phyloP scores from a whole-genome alignment of 2,888 invertebrate species.

The Trissolcus brochymenae region DNA sequence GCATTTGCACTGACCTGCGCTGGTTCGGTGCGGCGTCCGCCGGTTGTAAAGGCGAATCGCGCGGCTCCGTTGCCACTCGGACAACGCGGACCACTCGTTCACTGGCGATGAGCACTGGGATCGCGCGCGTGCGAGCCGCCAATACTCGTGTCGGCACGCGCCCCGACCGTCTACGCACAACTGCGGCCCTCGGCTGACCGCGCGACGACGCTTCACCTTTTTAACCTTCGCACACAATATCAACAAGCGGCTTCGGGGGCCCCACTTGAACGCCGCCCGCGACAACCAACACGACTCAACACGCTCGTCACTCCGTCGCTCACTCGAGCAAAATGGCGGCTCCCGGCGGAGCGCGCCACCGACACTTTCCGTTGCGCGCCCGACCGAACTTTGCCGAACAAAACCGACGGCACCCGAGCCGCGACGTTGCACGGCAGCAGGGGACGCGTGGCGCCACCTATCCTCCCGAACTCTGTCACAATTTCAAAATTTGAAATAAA shows the following conservation, averaged over 20 bases:
- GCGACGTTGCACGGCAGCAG: neutral
- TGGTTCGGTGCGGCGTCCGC: conserved; percentile 25
- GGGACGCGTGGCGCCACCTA: neutral
- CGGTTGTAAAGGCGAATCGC: conserved; percentile 32
- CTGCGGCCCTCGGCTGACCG: conserved; percentile 12
- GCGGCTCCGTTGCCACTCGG: conserved; percentile 31
- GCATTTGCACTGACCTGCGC: conserved; percentile 27
- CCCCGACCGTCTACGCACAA: conserved; percentile 24
- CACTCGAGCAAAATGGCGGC: conserved; percentile 75
- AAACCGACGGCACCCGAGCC: conserved; percentile 43
- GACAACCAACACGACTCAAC: conserved; percentile 61
- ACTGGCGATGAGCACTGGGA: conserved; percentile 23
- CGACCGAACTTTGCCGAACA: conserved; percentile 57
- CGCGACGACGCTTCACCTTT: conserved; percentile 3
- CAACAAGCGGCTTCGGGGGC: conserved; percentile 22
- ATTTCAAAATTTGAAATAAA: neutral
- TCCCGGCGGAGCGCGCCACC: conserved; percentile 73
- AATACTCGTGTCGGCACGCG: conserved; percentile 27
- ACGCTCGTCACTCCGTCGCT: conserved; percentile 72
- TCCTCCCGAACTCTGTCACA: neutral
- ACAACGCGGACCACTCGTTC: conserved; percentile 36
- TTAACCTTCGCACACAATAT: neutral
- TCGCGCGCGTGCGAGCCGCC: conserved; percentile 29
- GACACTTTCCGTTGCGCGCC: conserved; percentile 67
- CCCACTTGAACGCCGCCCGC: conserved; percentile 62